Evolutionary conservation across 2,888 invertebrate genomes (phyloP).

Genomic region (Microdon myrmicae): DNA sequence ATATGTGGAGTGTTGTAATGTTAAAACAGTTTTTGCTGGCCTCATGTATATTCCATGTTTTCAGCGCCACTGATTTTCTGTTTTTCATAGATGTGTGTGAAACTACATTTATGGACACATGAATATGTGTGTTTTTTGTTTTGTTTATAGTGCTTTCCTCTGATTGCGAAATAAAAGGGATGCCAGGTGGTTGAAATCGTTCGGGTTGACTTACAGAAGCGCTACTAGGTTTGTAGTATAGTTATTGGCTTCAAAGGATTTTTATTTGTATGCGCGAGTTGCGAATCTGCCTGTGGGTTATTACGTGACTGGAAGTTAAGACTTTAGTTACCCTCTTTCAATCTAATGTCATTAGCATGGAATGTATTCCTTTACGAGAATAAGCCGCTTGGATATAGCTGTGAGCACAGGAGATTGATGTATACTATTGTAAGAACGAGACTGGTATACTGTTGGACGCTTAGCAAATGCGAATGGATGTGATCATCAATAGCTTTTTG

Average conservation of each 20-base stretch:
- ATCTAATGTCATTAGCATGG: too few relatives aligned
- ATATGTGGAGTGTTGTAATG: conserved; percentile 16
- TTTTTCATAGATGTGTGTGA: too few relatives aligned
- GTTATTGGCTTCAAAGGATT: conserved; percentile 16
- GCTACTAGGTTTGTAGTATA: conserved; percentile 17
- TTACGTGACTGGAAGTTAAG: conserved; percentile 29
- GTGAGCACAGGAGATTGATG: too few relatives aligned
- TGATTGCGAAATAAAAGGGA: conserved; percentile 1
- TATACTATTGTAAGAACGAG: too few relatives aligned
- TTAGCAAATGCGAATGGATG: too few relatives aligned
- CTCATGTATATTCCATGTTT: conserved; percentile 51
- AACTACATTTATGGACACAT: too few relatives aligned
- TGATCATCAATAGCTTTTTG: too few relatives aligned
- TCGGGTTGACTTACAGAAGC: conserved; percentile 28
- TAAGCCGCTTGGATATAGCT: too few relatives aligned
- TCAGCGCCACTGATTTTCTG: conserved; percentile 46
- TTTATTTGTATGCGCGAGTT: not conserved
- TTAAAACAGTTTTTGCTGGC: conserved; percentile 40
- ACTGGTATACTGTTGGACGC: too few relatives aligned
- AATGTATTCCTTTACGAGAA: too few relatives aligned
- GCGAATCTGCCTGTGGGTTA: conserved; percentile 4
- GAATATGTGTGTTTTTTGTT: not conserved
- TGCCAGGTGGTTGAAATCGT: conserved; percentile 1
- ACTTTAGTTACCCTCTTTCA: too few relatives aligned
- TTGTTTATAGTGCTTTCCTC: not conserved